Base-by-base conservation (phyloP, 2,888 invertebrate genomes). In the Caenorhabditis parvicauda region DNA sequence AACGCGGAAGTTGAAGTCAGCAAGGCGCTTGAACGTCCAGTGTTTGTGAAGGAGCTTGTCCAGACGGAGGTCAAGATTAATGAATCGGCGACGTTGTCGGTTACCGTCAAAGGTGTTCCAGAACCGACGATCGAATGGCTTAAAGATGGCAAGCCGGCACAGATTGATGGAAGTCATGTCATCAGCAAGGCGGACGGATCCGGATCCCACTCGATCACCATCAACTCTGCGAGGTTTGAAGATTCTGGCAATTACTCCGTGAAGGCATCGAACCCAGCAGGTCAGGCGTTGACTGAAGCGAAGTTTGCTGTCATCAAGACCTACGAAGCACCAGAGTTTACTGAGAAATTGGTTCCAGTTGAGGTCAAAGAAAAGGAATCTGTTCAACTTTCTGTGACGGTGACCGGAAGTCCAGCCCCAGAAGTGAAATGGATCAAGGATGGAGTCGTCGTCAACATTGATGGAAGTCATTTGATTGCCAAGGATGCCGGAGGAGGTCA, bases 361-460 rank as follows among this genome's bases (percentile, higher is more conserved):
- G 87, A 87, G 58, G 88, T 92, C 2, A 91, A 91, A 89, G 92
- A 92, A 29, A 56, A 53, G 17, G 64, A 66, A 43, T 49, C 54
- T 0, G 47, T 54, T 21, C 60, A 27, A 14, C 25, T 68, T 9
- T 46, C 54, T 0, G 68, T 65, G 29, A 60, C 58, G n/a, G 68
- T 68, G 12, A 41, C 53, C n/a, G 68, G 65, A 41, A 51, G 43
- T 24, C 68, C 68, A 27, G 57, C 61, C 43, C 89, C 59, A 88
- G 89, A 91, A 64, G 88, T 96, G 66, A 91, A 90, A 82, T 94
- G 93, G 92, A 91, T 89, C 82, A 91, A 92, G 83, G 94, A 96
- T 82, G 67, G 63, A 17, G 44, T 59, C 12, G 72, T 72, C 5
- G 58, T 80, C 32, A 41, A 66, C 6, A 60, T 74, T 25, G 79